Conservation (phyloP, 2,888 invertebrate species). For the Ypsolopha sequella region DNA sequence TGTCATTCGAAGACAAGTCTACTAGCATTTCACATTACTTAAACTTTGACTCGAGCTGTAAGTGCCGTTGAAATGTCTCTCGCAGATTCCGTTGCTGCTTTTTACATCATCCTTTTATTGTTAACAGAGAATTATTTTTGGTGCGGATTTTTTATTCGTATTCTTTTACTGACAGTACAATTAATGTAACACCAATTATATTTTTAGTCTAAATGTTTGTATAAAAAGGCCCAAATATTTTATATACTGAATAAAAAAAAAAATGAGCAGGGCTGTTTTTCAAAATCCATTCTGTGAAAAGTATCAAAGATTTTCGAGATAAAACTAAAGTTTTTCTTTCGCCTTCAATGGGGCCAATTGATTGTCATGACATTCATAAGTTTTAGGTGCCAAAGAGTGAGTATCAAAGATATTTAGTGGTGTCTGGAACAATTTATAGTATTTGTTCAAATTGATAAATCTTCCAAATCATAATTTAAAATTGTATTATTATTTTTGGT, state of each 20-base stretch:
- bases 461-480: conserved; percentile 59
- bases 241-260: neutral
- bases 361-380: conserved; percentile 37
- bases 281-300: conserved; percentile 3
- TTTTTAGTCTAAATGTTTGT: conserved; percentile 12
- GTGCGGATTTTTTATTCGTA: conserved; percentile 18
- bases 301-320: conserved; percentile 5
- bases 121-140: conserved; percentile 7
- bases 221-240: conserved; percentile 1
- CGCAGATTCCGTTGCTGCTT: conserved; percentile 1
- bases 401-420: conserved; percentile 57
- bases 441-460: conserved; percentile 46
- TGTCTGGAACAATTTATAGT: conserved; percentile 54
- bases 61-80: neutral
- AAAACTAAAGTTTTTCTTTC: conserved; percentile 12
- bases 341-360: conserved; percentile 30
- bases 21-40: conserved; percentile 44
- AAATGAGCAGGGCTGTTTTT: conserved; percentile 2
- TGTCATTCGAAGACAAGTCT: conserved; percentile 55
- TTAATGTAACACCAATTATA: conserved; percentile 25
- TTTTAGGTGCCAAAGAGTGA: conserved; percentile 68
- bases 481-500: conserved; percentile 48
- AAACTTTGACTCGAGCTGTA: conserved; percentile 13
- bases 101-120: conserved; percentile 32
- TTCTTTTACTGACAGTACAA: conserved; percentile 35